Conservation (phyloP, 2,797 vertebrate genomes). For the Siniperca scherzeri region DNA sequence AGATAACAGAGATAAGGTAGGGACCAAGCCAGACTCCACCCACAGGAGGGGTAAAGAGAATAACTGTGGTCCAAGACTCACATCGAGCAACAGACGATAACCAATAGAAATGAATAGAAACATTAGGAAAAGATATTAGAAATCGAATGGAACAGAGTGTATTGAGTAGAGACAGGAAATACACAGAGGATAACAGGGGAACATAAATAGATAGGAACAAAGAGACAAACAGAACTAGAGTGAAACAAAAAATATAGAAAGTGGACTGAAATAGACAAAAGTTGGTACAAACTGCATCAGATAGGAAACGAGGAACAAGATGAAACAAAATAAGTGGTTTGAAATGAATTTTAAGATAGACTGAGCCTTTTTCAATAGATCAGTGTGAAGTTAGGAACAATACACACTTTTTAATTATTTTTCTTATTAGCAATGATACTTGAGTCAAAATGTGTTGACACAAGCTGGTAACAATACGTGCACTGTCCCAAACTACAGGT, state of each 20-base stretch:
- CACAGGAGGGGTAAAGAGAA: constrained; percentile 61
- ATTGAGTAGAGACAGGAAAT: constrained; percentile 74
- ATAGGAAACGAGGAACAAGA: constrained; percentile 46
- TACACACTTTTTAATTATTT: neutral
- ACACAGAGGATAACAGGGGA: constrained; percentile 46
- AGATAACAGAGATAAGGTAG: constrained; percentile 73
- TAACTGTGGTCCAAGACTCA: constrained; percentile 73
- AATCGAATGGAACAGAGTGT: constrained; percentile 57
- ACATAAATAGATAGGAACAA: constrained; percentile 60
- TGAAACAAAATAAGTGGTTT: constrained; percentile 52
- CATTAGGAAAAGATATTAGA: constrained; percentile 49
- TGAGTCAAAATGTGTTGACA: too few relatives aligned
- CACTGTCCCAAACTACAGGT: constrained; percentile 44
- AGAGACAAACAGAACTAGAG: constrained; percentile 52
- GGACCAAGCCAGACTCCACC: constrained; percentile 74
- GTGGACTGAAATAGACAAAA: constrained; percentile 48
- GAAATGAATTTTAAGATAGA: constrained; percentile 44
- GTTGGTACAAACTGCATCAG: constrained; percentile 32
- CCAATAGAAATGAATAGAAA: constrained; percentile 62
- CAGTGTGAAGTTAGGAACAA: constrained; percentile 44
- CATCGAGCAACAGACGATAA: constrained; percentile 61
- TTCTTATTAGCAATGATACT: constrained; percentile 4
- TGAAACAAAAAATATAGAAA: constrained; percentile 40
- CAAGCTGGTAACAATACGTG: constrained; percentile 9
- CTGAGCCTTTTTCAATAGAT: constrained; percentile 31